phyloP scores from a whole-genome alignment of 2,797 vertebrate species.

The Lithobates pipiens region DNA sequence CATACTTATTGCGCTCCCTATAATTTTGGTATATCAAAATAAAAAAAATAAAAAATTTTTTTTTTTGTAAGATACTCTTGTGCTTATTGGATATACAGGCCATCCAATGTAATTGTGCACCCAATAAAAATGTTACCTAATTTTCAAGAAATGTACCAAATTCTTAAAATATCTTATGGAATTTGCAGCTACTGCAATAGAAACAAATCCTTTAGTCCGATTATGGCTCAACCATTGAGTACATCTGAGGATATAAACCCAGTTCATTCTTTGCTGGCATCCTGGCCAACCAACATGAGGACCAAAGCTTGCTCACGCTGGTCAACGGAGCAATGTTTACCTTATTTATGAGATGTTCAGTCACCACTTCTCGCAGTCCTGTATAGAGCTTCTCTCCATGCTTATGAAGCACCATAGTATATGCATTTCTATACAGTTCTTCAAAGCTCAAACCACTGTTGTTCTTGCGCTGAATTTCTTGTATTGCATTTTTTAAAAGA shows the following conservation, averaged over 20 bases:
- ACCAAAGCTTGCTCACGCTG: not conserved
- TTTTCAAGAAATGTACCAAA: not conserved
- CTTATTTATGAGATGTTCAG: slow-evolving; percentile 98
- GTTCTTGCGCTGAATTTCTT: slow-evolving; percentile 99
- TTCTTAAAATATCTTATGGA: slow-evolving; percentile 25
- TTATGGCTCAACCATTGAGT: not conserved
- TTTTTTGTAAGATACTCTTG: too few species aligned
- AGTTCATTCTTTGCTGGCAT: not conserved
- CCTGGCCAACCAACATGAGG: not conserved
- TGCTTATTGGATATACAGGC: too few species aligned
- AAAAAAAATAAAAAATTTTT: too few species aligned
- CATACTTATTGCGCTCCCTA: too few species aligned
- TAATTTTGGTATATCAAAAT: too few species aligned
- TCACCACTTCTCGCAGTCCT: slow-evolving; percentile 96
- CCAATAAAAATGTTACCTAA: not conserved
- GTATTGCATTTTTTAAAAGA: slow-evolving; percentile 97
- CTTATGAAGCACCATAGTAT: slow-evolving; percentile 99
- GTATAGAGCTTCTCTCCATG: slow-evolving; percentile 98
- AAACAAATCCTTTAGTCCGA: slow-evolving; percentile 40
- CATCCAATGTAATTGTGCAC: not conserved
- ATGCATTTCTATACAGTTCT: slow-evolving; percentile 98
- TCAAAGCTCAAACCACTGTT: slow-evolving; percentile 98
- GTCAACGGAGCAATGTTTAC: slow-evolving; percentile 71
- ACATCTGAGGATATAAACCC: not conserved
- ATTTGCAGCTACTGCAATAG: slow-evolving; percentile 33